These are phyloP conservation scores for Embidobia sp. DNA, from an alignment of 2,888 invertebrate genomes.

Conservation along the genomic window DNA sequence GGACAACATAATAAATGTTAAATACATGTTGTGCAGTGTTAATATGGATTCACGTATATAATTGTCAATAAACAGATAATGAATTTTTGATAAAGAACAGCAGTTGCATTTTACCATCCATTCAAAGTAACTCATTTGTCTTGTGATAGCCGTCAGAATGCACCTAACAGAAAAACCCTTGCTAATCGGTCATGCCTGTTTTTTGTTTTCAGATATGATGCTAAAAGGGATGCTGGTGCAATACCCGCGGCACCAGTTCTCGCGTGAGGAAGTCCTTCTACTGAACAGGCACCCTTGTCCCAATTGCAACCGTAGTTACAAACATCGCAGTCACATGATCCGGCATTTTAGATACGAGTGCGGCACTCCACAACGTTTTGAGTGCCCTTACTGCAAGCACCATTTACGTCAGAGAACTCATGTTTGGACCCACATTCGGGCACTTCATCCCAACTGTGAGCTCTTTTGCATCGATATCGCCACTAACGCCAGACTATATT, in stretches of 20 bases:
- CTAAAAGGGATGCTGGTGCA: slow-evolving; percentile 41
- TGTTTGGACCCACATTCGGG: slow-evolving; percentile 78
- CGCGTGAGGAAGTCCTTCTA: slow-evolving; percentile 33
- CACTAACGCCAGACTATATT: slow-evolving; percentile 70
- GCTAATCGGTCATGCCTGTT: slow-evolving; percentile 28
- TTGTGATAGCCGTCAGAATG: slow-evolving; percentile 15
- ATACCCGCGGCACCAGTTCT: slow-evolving; percentile 30
- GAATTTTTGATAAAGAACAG: slow-evolving; percentile 32
- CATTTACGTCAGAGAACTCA: slow-evolving; percentile 77
- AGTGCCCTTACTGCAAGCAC: slow-evolving; percentile 78
- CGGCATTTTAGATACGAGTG: slow-evolving; percentile 81
- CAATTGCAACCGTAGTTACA: slow-evolving; percentile 84
- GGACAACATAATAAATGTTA: neutral
- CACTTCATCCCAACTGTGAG: slow-evolving; percentile 73
- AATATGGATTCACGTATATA: neutral
- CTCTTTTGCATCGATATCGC: slow-evolving; percentile 77
- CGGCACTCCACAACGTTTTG: slow-evolving; percentile 76
- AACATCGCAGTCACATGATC: slow-evolving; percentile 84
- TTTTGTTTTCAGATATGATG: slow-evolving; percentile 49
- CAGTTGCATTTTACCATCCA: slow-evolving; percentile 43
- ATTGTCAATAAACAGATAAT: slow-evolving; percentile 33
- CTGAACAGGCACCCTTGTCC: slow-evolving; percentile 81
- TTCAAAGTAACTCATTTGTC: slow-evolving; percentile 9
- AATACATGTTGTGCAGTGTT: no score
- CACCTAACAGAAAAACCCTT: no score